phyloP scores from a whole-genome alignment of 2,888 invertebrate genomes.

The Leucophenga montana region DNA sequence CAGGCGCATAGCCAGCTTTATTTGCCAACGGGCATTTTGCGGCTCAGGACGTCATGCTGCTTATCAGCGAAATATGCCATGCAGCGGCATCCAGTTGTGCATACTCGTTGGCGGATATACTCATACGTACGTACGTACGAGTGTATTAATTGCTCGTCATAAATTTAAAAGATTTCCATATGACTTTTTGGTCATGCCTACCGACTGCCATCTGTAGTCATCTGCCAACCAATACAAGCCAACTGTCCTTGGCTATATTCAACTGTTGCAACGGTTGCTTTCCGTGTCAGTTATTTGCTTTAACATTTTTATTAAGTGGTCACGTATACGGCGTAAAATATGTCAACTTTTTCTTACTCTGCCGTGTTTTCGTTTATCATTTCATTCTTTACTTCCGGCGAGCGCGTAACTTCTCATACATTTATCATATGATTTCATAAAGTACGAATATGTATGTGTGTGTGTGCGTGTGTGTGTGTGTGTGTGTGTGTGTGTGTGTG shows the following conservation, averaged over 20 bases:
- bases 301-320: slow-evolving; percentile 31
- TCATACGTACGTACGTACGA: background rate
- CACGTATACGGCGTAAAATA: slow-evolving; percentile 30
- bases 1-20: slow-evolving; percentile 36
- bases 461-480: background rate
- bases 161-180: slow-evolving; percentile 13
- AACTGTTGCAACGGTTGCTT: slow-evolving; percentile 44
- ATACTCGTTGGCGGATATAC: background rate
- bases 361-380: background rate
- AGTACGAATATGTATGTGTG: background rate
- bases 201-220: background rate
- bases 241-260: slow-evolving; percentile 57
- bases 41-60: background rate
- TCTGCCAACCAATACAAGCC: slow-evolving; percentile 24
- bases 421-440: too few species aligned
- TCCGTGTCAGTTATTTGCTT: slow-evolving; percentile 15
- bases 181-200: background rate
- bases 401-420: too few species aligned
- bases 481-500: background rate
- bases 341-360: slow-evolving; percentile 17
- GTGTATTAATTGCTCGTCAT: slow-evolving; percentile 22
- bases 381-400: background rate
- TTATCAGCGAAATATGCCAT: background rate
- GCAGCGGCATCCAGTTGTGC: background rate
- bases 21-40: slow-evolving; percentile 36